Evolutionary conservation across 2,797 vertebrate genomes (phyloP).

Genomic region (Momotus momota): DNA sequence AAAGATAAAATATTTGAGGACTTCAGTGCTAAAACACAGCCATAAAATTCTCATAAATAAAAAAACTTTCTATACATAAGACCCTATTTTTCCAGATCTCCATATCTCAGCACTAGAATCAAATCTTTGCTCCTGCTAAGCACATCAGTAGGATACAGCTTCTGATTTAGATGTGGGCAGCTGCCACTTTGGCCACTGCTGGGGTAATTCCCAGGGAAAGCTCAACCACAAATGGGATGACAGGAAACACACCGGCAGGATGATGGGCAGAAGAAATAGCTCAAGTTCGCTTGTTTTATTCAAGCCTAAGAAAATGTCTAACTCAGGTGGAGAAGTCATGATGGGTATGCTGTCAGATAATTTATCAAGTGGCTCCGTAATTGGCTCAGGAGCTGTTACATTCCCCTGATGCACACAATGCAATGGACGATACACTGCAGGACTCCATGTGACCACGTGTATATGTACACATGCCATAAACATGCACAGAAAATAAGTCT

Average conservation of each 20-base stretch:
- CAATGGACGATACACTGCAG: not conserved
- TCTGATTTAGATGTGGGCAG: not conserved
- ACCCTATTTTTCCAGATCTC: not conserved
- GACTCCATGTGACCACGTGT: fast-evolving
- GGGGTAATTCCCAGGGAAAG: not conserved
- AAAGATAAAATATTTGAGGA: not conserved
- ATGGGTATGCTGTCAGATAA: not conserved
- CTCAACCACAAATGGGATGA: not conserved
- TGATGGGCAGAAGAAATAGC: not conserved
- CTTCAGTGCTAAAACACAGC: not conserved
- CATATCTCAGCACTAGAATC: not conserved
- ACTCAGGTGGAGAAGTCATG: not conserved
- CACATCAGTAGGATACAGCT: not conserved
- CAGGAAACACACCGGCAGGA: not conserved
- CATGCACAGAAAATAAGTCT: not conserved
- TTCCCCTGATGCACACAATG: fast-evolving
- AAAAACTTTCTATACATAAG: not conserved
- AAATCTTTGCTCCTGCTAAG: not conserved
- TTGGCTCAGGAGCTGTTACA: not conserved
- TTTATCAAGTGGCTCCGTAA: not conserved
- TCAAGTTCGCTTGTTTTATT: not conserved
- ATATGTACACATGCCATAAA: fast-evolving
- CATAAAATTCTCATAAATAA: not conserved
- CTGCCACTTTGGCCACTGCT: not conserved
- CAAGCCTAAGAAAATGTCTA: not conserved